Evolutionary conservation across 2,888 invertebrate genomes (phyloP).

Genomic region (Ochlodes sylvanus): DNA sequence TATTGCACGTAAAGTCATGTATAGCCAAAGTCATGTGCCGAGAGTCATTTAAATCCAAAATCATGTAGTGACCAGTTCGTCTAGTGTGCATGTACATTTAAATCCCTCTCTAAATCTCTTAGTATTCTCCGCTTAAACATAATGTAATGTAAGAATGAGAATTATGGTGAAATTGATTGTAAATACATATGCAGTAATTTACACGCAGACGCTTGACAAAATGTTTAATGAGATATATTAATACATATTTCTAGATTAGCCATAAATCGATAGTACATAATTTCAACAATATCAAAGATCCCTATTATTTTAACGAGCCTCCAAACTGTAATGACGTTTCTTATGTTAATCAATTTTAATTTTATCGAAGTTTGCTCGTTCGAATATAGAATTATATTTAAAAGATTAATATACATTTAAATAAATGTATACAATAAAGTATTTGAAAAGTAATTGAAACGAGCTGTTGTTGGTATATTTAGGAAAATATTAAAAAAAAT

Average conservation of each 20-base stretch:
- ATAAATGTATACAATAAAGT: conserved; percentile 72
- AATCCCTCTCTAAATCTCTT: conserved; percentile 58
- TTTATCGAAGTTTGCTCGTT: conserved; percentile 85
- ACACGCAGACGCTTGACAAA: conserved; percentile 73
- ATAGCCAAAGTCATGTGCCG: no score
- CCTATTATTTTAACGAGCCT: conserved; percentile 63
- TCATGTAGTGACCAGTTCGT: conserved; percentile 68
- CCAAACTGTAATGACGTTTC: conserved; percentile 68
- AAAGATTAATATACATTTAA: conserved; percentile 79
- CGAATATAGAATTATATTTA: conserved; percentile 83
- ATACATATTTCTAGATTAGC: conserved; percentile 77
- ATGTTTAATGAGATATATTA: conserved; percentile 66
- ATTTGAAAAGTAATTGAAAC: conserved; percentile 68
- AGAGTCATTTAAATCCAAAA: conserved; percentile 10
- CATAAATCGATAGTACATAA: conserved; percentile 81
- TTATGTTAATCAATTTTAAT: conserved; percentile 84
- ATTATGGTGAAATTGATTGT: conserved; percentile 66
- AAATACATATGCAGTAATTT: conserved; percentile 71
- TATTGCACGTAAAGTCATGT: not conserved
- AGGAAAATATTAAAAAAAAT: conserved; percentile 77
- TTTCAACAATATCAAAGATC: conserved; percentile 81
- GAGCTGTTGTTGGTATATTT: conserved; percentile 85
- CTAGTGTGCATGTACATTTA: conserved; percentile 70
- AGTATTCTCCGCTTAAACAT: conserved; percentile 65
- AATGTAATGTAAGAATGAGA: conserved; percentile 61